Evolutionary conservation across 2,888 invertebrate genomes (phyloP).

Genomic region (Thyatira batis): DNA sequence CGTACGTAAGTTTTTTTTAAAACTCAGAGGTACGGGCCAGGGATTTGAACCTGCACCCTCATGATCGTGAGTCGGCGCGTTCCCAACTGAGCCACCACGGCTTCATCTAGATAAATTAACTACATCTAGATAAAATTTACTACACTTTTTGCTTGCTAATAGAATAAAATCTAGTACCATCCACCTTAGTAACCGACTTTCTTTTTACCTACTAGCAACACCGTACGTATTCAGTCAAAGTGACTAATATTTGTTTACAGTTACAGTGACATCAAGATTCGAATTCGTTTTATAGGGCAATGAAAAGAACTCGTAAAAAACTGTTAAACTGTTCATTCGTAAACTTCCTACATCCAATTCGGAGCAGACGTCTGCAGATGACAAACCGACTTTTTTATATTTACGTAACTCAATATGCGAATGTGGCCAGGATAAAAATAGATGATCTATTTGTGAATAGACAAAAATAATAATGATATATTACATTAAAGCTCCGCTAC

Average conservation of each 20-base stretch:
- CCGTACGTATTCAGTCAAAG: background rate
- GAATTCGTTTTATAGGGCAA: slow-evolving; percentile 45
- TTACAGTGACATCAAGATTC: slow-evolving; percentile 43
- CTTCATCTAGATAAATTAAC: too few species aligned
- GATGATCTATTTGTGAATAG: background rate
- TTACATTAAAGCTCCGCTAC: background rate
- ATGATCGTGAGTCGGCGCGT: too few species aligned
- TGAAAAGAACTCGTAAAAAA: slow-evolving; percentile 47
- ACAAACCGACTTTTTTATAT: slow-evolving; percentile 32
- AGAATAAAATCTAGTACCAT: too few species aligned
- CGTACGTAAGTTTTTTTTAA: too few species aligned
- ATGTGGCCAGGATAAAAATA: slow-evolving; percentile 10
- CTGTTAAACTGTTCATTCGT: slow-evolving; percentile 27
- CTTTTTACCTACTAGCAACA: too few species aligned
- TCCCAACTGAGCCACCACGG: too few species aligned
- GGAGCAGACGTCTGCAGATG: slow-evolving; percentile 27
- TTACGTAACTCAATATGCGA: slow-evolving; percentile 22
- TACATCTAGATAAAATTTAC: too few species aligned
- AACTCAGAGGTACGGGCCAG: too few species aligned
- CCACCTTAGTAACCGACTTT: too few species aligned
- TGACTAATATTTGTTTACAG: slow-evolving; percentile 24
- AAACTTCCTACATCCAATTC: slow-evolving; percentile 30
- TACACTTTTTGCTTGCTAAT: too few species aligned
- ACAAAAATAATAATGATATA: background rate
- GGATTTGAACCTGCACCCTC: too few species aligned